Percentiles rank a stretch among this genome's conserved stretches.
Evolutionary conservation across 1,140 invertebrate species (phyloP).

Genomic region (Pseudomyrmex gracilis): DNA sequence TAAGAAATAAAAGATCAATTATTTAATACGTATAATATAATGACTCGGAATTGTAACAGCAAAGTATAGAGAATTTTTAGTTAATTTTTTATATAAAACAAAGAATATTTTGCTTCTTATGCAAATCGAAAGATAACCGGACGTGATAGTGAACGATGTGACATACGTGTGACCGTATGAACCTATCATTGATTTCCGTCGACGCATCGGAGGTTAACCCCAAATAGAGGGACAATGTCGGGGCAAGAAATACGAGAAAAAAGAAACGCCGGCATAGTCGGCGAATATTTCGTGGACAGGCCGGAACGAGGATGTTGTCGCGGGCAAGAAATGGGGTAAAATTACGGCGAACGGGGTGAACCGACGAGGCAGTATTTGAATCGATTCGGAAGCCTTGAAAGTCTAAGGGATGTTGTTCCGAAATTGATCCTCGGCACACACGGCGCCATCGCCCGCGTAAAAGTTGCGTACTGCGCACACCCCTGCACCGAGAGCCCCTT

Average conservation of each 20-base stretch:
- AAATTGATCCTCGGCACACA: constrained; percentile 83
- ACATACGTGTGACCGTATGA: constrained; percentile 70
- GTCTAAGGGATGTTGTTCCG: constrained; percentile 84
- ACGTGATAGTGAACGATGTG: constrained; percentile 23
- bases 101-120: neutral
- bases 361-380: constrained; percentile 70
- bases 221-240: constrained; percentile 55
- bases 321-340: constrained; percentile 35
- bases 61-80: neutral
- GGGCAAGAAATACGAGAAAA: constrained; percentile 57
- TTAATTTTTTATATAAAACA: neutral
- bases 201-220: constrained; percentile 68
- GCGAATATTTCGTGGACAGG: constrained; percentile 47
- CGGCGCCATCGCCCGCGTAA: constrained; percentile 82
- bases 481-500: constrained; percentile 73
- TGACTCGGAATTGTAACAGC: neutral
- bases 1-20: neutral
- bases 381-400: constrained; percentile 82
- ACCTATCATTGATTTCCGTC: constrained; percentile 74
- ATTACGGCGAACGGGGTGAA: constrained; percentile 1
- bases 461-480: constrained; percentile 85
- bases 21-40: neutral
- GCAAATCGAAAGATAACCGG: constrained; percentile 12
- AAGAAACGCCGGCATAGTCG: constrained; percentile 36
- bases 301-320: constrained; percentile 40